Percentiles rank a stretch among this genome's conserved stretches.
phyloP scores from a whole-genome alignment of 1,140 invertebrate genomes.

The Calosoma granatense region DNA sequence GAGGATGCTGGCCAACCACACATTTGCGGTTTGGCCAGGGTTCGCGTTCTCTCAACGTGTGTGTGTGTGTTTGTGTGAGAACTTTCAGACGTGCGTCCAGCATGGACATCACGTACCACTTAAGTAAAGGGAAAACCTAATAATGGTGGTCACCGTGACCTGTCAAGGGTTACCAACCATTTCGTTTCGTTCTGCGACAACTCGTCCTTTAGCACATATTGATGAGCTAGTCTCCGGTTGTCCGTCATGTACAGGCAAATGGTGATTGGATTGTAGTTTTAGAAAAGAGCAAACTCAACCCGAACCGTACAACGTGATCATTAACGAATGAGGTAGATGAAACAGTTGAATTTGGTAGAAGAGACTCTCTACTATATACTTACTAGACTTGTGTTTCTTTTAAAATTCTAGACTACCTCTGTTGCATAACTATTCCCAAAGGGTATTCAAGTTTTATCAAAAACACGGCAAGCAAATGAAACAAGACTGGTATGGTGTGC shows the following conservation, averaged over 20 bases:
- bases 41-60: too few relatives aligned
- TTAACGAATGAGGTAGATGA: not conserved
- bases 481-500: not conserved
- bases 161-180: not conserved
- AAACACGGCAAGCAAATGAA: too few relatives aligned
- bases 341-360: not conserved
- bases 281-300: not conserved
- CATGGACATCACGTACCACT: constrained; percentile 1
- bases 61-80: not conserved
- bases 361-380: too few relatives aligned
- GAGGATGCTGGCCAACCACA: too few relatives aligned
- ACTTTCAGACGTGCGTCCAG: not conserved
- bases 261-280: not conserved
- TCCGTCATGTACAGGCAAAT: too few relatives aligned
- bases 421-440: too few relatives aligned
- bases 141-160: constrained; percentile 3
- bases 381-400: too few relatives aligned
- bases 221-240: not conserved
- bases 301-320: not conserved
- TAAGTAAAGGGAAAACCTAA: constrained; percentile 9
- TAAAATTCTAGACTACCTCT: too few relatives aligned
- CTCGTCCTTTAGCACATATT: not conserved
- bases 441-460: too few relatives aligned
- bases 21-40: not conserved
- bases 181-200: not conserved